phyloP scores from a whole-genome alignment of 2,113 vertebrate species.

The Bungarus multicinctus region DNA sequence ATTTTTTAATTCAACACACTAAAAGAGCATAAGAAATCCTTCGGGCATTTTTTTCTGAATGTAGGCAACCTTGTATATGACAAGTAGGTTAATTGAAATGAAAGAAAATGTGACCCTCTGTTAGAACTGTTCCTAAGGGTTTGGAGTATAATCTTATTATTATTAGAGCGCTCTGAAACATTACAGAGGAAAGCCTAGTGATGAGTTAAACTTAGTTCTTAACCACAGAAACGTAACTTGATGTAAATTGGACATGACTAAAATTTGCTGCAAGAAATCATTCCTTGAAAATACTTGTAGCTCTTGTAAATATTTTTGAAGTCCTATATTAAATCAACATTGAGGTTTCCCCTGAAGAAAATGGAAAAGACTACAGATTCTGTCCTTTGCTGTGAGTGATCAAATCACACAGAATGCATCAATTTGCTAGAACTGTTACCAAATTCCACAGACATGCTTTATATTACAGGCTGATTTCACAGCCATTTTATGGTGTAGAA shows the following conservation, averaged over 20 bases:
- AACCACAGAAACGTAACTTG: slow-evolving; percentile 41
- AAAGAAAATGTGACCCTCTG: slow-evolving; percentile 66
- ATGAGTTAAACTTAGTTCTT: slow-evolving; percentile 46
- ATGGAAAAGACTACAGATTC: background rate
- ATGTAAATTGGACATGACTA: slow-evolving; percentile 62
- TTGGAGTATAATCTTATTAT: slow-evolving; percentile 63
- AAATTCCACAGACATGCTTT: background rate
- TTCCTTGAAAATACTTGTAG: slow-evolving; percentile 57
- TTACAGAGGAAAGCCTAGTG: slow-evolving; percentile 45
- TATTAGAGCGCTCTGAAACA: slow-evolving; percentile 58
- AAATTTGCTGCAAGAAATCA: slow-evolving; percentile 56
- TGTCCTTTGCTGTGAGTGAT: background rate
- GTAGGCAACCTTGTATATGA: slow-evolving; percentile 60
- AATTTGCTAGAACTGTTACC: slow-evolving; percentile 27
- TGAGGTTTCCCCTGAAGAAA: slow-evolving; percentile 43
- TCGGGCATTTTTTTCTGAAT: slow-evolving; percentile 53
- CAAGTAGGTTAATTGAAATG: slow-evolving; percentile 68
- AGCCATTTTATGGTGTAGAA: background rate
- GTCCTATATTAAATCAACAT: slow-evolving; percentile 28
- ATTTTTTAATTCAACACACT: slow-evolving; percentile 51
- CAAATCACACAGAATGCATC: background rate
- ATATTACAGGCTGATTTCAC: background rate
- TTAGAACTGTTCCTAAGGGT: slow-evolving; percentile 60
- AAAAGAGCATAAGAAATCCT: slow-evolving; percentile 67
- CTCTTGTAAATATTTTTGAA: slow-evolving; percentile 53